Percentiles rank a stretch among this genome's conserved stretches.
Conservation (phyloP, 2,888 invertebrate species). For the Cepaea hortensis region DNA sequence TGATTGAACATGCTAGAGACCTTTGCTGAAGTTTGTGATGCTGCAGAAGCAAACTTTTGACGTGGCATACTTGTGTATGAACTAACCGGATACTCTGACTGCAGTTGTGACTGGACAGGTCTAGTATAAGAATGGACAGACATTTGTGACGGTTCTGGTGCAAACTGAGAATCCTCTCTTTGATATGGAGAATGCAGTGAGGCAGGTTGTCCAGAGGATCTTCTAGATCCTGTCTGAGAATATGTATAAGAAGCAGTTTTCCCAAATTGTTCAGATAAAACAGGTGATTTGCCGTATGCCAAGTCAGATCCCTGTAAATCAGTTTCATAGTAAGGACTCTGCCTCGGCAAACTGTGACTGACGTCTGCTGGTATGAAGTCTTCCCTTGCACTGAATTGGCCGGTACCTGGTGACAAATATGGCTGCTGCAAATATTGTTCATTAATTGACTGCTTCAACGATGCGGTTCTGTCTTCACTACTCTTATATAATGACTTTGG, state of each 20-base stretch:
- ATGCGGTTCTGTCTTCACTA: background rate
- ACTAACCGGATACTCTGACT: background rate
- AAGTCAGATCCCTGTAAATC: background rate
- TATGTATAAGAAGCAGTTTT: background rate
- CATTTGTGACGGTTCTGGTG: background rate
- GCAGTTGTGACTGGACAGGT: background rate
- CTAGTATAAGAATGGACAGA: background rate
- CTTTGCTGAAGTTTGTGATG: too few species aligned
- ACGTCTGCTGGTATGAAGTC: background rate
- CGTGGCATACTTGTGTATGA: too few species aligned
- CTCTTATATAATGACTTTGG: background rate
- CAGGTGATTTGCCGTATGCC: background rate
- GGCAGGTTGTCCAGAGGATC: background rate
- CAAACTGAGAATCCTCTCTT: background rate
- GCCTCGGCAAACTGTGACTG: background rate
- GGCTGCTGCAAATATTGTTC: background rate
- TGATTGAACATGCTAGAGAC: too few species aligned
- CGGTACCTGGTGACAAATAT: background rate
- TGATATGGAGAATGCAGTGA: background rate
- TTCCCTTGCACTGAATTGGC: background rate
- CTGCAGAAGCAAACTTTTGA: too few species aligned
- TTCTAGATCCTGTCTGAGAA: background rate
- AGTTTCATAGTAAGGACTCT: background rate
- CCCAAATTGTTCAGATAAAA: background rate
- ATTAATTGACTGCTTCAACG: background rate